These are phyloP conservation scores for Baronia brevicornis DNA, from an alignment of 2,888 invertebrate species.

Conservation along the genomic window DNA sequence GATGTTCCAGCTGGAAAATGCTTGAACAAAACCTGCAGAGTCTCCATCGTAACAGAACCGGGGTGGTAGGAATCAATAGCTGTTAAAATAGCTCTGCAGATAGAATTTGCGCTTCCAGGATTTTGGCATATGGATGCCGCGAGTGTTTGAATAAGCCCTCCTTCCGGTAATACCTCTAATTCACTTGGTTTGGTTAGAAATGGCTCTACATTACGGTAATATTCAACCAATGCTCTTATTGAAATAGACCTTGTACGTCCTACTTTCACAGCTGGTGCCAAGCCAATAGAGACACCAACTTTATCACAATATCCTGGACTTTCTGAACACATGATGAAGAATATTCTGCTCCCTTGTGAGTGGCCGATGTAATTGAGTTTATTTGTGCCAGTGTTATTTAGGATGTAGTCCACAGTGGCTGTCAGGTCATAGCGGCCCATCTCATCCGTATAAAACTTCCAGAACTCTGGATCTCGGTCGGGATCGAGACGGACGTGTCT, in stretches of 20 bases:
- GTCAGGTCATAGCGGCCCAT: slow-evolving; percentile 86
- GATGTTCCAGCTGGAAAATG: slow-evolving; percentile 53
- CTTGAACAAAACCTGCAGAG: slow-evolving; percentile 31
- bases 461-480: slow-evolving; percentile 52
- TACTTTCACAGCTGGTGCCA: slow-evolving; percentile 78
- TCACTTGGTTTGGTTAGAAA: slow-evolving; percentile 26
- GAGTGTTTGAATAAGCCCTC: slow-evolving; percentile 37
- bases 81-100: slow-evolving; percentile 30
- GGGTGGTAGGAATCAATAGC: slow-evolving; percentile 38
- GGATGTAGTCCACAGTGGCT: slow-evolving; percentile 59
- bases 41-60: slow-evolving; percentile 39
- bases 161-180: slow-evolving; percentile 41
- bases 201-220: slow-evolving; percentile 25
- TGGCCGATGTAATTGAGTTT: slow-evolving; percentile 78
- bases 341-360: slow-evolving; percentile 82
- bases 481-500: slow-evolving; percentile 59
- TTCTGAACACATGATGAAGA: slow-evolving; percentile 79
- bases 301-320: slow-evolving; percentile 79
- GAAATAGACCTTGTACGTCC: slow-evolving; percentile 45
- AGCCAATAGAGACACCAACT: slow-evolving; percentile 72
- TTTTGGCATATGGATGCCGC: slow-evolving; percentile 40
- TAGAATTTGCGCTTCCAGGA: slow-evolving; percentile 23
- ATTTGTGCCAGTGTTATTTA: slow-evolving; percentile 31
- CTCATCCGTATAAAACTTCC: slow-evolving; percentile 78
- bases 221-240: slow-evolving; percentile 24